Conservation (phyloP, 2,797 vertebrate species). For the Crypturellus tataupa region DNA sequence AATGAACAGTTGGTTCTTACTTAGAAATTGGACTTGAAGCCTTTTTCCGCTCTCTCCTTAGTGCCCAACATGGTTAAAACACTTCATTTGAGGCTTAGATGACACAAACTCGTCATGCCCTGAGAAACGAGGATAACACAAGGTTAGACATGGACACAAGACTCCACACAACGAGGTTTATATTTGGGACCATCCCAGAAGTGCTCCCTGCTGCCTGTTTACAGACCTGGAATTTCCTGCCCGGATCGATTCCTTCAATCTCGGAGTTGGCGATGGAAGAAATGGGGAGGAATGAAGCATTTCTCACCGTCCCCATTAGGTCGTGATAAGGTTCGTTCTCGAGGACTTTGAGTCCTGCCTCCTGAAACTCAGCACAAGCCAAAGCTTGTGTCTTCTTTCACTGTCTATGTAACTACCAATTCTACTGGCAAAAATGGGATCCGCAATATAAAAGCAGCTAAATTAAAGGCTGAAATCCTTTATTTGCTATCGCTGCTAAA, state of each 20-base stretch:
- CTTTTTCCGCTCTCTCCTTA: neutral
- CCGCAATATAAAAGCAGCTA: neutral
- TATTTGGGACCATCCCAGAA: neutral
- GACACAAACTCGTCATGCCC: too few species aligned
- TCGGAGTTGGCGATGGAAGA: neutral
- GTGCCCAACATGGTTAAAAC: neutral
- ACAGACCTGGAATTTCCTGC: neutral
- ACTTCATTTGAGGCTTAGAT: neutral
- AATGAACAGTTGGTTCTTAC: too few species aligned
- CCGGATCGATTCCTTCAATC: neutral
- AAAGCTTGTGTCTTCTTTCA: neutral
- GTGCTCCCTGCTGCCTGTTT: neutral
- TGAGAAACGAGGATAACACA: neutral
- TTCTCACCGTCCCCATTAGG: neutral
- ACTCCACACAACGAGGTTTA: neutral
- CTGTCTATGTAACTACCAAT: neutral
- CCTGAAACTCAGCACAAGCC: neutral
- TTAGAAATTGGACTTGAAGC: neutral
- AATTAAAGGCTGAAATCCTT: neutral
- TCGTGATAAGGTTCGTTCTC: neutral
- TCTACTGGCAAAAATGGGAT: neutral
- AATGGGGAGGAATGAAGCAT: fast-evolving
- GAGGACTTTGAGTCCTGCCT: neutral
- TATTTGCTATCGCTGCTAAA: neutral
- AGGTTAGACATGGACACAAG: fast-evolving